Base-by-base conservation (phyloP, 2,888 invertebrate species). In the Acrobasis suavella region DNA sequence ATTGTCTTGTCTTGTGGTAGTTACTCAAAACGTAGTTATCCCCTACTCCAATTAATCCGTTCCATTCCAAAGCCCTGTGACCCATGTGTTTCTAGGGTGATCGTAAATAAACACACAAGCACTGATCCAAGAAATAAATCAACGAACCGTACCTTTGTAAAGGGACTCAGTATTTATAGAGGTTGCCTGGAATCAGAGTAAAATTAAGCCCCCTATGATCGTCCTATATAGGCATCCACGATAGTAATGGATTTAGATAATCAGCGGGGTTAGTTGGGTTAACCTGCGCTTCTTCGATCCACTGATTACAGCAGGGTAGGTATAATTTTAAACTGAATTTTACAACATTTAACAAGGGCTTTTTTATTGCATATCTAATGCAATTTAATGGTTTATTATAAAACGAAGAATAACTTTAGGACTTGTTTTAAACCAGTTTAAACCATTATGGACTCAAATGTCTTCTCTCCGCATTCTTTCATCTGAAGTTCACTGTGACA, bases 61-160 rank as follows among this genome's bases (percentile, higher is more conserved):
- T 50, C 16, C 16, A 50, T 10, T 10, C 3, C 17, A 7, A 56
- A 42, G 39, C 50, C 62, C 49, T 58, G 46, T 74, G 75, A 72
- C 70, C 74, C 74, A 60, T 71, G 64, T 66, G 60, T 63, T 58
- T 15, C 10, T 59, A 60, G 50, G 60, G 22, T 51, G 65, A 64
- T 68, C 67, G 72, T 76, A 74, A 70, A 76, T 75, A 78, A 76
- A 76, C 71, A 73, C 69, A 75, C 76, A 76, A 65, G 58, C 71
- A 76, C 64, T 80, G 80, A 81, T 76, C 81, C 80, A 77, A 76
- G 76, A 68, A 71, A 72, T 69, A 67, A 66, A 73, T 68, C 70
- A 77, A 74, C 72, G 70, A 65, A 69, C 71, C 75, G 72, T 78
- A 71, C 64, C 58, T 58, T 63, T 67, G 69, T 69, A 67, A 68